Conservation (phyloP, 2,888 invertebrate species). For the Habroteleia sp. region DNA sequence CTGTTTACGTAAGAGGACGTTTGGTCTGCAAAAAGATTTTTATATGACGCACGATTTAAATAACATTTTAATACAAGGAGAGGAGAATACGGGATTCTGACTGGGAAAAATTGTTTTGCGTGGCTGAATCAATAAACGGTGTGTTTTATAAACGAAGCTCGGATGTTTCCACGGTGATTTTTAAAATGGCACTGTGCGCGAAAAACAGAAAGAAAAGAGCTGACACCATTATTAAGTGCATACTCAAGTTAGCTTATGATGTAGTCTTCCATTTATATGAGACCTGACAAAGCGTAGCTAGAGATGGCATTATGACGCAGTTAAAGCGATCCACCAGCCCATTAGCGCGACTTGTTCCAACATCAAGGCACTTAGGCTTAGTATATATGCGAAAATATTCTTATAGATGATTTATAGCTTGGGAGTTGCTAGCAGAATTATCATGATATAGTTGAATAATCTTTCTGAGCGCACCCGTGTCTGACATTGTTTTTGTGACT, state of each 20-base stretch:
- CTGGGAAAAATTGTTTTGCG: slow-evolving; percentile 2
- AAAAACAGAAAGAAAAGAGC: slow-evolving; percentile 15
- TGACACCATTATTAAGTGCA: slow-evolving; percentile 48
- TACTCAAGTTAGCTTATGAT: slow-evolving; percentile 50
- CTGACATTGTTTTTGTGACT: slow-evolving; percentile 28
- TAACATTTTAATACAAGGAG: too few relatives aligned
- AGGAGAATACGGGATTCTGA: not conserved
- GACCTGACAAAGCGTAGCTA: slow-evolving; percentile 53
- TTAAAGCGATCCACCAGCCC: slow-evolving; percentile 53
- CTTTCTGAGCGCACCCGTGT: slow-evolving; percentile 17
- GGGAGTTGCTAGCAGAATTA: slow-evolving; percentile 32
- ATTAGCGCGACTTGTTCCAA: slow-evolving; percentile 55
- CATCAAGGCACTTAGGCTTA: slow-evolving; percentile 50
- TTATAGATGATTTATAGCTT: slow-evolving; percentile 45
- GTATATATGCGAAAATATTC: slow-evolving; percentile 44
- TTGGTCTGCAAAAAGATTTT: slow-evolving; percentile 8
- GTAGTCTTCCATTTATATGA: slow-evolving; percentile 54
- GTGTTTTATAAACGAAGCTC: too few relatives aligned
- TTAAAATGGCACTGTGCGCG: slow-evolving; percentile 1
- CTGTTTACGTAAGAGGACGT: too few relatives aligned
- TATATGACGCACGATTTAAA: too few relatives aligned
- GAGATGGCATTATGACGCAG: slow-evolving; percentile 53
- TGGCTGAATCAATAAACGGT: too few relatives aligned
- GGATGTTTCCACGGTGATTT: too few relatives aligned
- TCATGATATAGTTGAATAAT: slow-evolving; percentile 33